Evolutionary conservation across 2,113 vertebrate species (phyloP), one percentile per base, ranked within the genome.

Genomic region (Colossoma macropomum): DNA sequence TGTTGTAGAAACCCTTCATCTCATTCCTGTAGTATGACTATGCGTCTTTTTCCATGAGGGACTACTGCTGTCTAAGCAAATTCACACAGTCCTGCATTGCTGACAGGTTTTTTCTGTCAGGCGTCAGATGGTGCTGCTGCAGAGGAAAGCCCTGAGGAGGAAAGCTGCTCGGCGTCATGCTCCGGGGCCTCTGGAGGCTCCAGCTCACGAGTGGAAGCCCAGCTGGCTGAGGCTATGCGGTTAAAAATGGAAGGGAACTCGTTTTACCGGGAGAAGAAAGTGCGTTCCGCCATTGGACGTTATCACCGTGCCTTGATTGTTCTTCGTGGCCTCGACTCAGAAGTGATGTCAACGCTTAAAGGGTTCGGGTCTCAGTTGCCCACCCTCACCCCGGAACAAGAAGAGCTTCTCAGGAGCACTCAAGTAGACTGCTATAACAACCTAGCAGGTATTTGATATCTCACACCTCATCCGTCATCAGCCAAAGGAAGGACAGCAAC

Each of bases 401-500:
- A 95, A 50, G 87, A 87, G 38, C 32, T 88, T 4, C 89, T 97
- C 28, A 93, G 95, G 75, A 91, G 75, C 87, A 96, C 89, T 38
- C 95, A 97, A 91, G 91, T 95, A 2, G 96, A 97, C 91, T 97
- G 96, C 92, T 97, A 97, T 93, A 98, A 97, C 91, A 98, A 97
- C 79, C 88, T 97, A 77, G 95, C 96, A 83, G 97, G 97, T 97
- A 94, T 17, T 82, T 87, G 72, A 34, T 81, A 21, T 21, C 62
- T 68, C 48, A 41, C 52, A 63, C 10, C 15, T 65, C 62, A 28
- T 15, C 4, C 28, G 0, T 66, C 15, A 19, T 66, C 28, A 52
- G 8, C 27, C 2, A 17, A 32, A 66, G 63, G 28, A 15, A 32
- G 28, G 13, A 66, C 63, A 32, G 63, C 8, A 2, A 16, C 5